Percentiles rank a stretch among this genome's conserved stretches.
Evolutionary conservation across 1,140 invertebrate species (phyloP).

Genomic region (Leucophenga varia): DNA sequence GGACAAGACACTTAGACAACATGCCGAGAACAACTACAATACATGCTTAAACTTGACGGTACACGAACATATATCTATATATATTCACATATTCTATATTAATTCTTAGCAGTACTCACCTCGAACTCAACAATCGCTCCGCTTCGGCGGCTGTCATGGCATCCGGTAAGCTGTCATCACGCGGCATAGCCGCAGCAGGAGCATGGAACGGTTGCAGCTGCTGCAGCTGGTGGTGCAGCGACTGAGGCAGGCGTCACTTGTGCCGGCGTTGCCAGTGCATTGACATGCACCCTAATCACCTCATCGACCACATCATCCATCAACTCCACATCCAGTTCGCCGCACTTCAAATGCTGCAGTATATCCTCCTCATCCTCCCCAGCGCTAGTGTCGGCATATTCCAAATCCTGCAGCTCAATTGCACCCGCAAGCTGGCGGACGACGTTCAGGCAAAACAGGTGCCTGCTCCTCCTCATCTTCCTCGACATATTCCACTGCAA

Average conservation of each 20-base stretch:
- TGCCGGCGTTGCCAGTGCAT: too few relatives aligned
- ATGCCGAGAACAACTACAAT: too few relatives aligned
- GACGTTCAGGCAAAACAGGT: slow-evolving; percentile 38
- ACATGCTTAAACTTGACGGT: too few relatives aligned
- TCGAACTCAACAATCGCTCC: slow-evolving; percentile 77
- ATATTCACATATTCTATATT: not conserved
- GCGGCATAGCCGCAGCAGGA: slow-evolving; percentile 21
- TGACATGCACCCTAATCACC: too few relatives aligned
- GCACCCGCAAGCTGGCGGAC: slow-evolving; percentile 20
- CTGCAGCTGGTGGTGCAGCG: slow-evolving; percentile 34
- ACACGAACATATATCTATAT: too few relatives aligned
- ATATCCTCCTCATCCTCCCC: slow-evolving; percentile 58
- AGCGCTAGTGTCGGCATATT: slow-evolving; percentile 61
- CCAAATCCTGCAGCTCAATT: slow-evolving; percentile 56
- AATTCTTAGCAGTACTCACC: slow-evolving; percentile 59
- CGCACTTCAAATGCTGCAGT: slow-evolving; percentile 53
- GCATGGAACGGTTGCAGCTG: slow-evolving; percentile 24
- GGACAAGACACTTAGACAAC: too few relatives aligned
- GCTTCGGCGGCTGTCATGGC: slow-evolving; percentile 82
- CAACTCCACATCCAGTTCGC: slow-evolving; percentile 29
- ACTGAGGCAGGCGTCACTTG: slow-evolving; percentile 23
- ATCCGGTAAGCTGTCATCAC: slow-evolving; percentile 59
- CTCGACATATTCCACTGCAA: too few relatives aligned
- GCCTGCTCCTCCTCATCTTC: slow-evolving; percentile 10
- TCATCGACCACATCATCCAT: slow-evolving; percentile 42